Percentiles rank a stretch among this genome's conserved stretches.
These are phyloP conservation scores for Diorhabda sublineata DNA, from an alignment of 1,140 invertebrate species.

Conservation along the genomic window DNA sequence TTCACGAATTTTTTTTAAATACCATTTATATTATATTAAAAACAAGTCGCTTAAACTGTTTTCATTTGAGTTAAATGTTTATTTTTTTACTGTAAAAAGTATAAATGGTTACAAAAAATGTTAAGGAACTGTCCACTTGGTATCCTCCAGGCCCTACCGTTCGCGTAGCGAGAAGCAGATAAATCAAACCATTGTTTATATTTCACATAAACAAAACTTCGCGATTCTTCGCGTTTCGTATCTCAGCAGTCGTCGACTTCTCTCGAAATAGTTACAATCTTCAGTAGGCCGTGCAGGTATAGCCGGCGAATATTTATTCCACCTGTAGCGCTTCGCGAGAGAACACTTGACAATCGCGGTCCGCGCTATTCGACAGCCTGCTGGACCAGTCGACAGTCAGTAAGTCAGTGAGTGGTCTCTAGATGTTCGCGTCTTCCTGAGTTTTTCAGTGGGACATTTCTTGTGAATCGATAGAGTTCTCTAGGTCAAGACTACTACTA, in stretches of 20 bases:
- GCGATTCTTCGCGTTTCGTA: neutral
- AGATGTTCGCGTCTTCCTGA: constrained; percentile 9
- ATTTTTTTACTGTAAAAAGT: too few relatives aligned
- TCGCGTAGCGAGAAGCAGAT: neutral
- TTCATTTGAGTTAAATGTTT: too few relatives aligned
- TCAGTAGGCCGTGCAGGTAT: neutral
- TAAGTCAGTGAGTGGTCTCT: constrained; percentile 16
- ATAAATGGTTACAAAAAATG: too few relatives aligned
- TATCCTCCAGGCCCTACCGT: too few relatives aligned
- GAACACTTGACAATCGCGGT: constrained; percentile 18
- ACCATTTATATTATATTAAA: too few relatives aligned
- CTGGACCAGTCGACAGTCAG: constrained; percentile 10
- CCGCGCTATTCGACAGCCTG: neutral
- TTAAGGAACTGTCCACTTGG: too few relatives aligned
- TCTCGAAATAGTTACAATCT: neutral
- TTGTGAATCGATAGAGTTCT: neutral
- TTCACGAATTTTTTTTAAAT: too few relatives aligned
- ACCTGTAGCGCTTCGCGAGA: constrained; percentile 13
- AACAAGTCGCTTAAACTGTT: too few relatives aligned
- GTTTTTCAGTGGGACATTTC: neutral
- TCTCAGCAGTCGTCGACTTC: too few relatives aligned
- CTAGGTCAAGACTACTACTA: neutral
- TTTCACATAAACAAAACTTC: constrained; percentile 17
- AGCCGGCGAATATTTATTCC: constrained; percentile 10
- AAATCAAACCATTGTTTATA: constrained; percentile 19